phyloP scores from a whole-genome alignment of 2,113 vertebrate genomes.

The Rhizomys pruinosus region DNA sequence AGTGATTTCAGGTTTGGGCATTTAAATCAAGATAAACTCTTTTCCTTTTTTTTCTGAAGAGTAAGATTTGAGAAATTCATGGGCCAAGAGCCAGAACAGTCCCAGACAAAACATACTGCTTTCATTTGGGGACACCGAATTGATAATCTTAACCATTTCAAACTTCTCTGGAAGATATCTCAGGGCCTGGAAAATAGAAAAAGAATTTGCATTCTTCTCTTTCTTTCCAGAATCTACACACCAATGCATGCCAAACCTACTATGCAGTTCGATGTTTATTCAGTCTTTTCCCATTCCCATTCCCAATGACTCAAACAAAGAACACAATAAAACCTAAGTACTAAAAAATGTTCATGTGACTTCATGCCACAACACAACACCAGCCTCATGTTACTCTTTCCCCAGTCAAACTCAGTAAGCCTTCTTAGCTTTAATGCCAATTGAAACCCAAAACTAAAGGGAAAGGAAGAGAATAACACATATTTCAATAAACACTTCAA shows the following conservation, averaged over 20 bases:
- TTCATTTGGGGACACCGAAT: constrained; percentile 71
- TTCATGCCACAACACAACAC: constrained; percentile 23
- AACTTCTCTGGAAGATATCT: constrained; percentile 68
- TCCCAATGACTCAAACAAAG: constrained; percentile 66
- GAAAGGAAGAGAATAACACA: not conserved
- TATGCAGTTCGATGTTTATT: constrained; percentile 58
- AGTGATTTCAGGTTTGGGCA: constrained; percentile 46
- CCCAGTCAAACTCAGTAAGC: not conserved
- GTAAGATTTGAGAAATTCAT: constrained; percentile 59
- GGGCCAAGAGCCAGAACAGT: constrained; percentile 51
- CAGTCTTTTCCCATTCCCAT: constrained; percentile 43
- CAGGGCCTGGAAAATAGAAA: constrained; percentile 69
- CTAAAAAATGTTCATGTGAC: constrained; percentile 51
- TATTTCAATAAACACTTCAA: constrained; percentile 36
- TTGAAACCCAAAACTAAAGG: constrained; percentile 22
- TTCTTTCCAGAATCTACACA: constrained; percentile 61
- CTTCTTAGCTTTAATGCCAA: not conserved
- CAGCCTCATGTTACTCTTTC: not conserved
- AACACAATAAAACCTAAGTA: constrained; percentile 55
- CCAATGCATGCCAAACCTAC: constrained; percentile 63
- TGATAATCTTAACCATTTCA: constrained; percentile 75
- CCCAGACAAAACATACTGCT: constrained; percentile 72
- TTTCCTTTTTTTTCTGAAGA: constrained; percentile 66
- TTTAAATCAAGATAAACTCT: constrained; percentile 70
- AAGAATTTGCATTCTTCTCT: constrained; percentile 69